A percentile compares a stretch with the other conserved stretches of the same genome.
phyloP scores from a whole-genome alignment of 2,888 invertebrate species.

The Drosophila melanocephala region DNA sequence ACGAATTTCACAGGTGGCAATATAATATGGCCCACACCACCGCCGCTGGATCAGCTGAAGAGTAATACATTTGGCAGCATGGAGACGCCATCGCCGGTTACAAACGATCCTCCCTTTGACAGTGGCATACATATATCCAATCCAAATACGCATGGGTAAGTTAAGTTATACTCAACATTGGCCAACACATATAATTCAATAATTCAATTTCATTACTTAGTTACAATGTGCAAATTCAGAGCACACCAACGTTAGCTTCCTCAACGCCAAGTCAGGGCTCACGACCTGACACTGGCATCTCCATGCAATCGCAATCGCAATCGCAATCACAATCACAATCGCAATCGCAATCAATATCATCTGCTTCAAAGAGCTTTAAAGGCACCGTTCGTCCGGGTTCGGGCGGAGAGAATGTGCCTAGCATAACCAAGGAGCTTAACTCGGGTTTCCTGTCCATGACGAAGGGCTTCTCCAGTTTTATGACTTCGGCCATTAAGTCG shows the following conservation, averaged over 20 bases:
- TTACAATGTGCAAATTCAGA: constrained; percentile 85
- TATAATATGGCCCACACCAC: constrained; percentile 84
- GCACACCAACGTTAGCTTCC: constrained; percentile 82
- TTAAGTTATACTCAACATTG: not conserved
- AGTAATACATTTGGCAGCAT: constrained; percentile 84
- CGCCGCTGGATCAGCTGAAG: constrained; percentile 83
- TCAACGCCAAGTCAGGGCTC: constrained; percentile 81
- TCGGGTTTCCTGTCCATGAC: constrained; percentile 91
- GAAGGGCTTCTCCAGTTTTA: constrained; percentile 92
- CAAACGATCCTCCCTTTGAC: constrained; percentile 83
- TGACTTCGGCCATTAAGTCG: constrained; percentile 92
- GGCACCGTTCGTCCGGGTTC: constrained; percentile 72
- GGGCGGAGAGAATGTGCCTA: constrained; percentile 67
- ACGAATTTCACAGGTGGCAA: constrained; percentile 80
- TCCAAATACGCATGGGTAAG: constrained; percentile 85
- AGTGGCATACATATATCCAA: constrained; percentile 82
- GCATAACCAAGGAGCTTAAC: constrained; percentile 86
- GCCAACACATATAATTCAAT: not conserved
- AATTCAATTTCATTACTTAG: constrained; percentile 51
- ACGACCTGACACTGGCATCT: constrained; percentile 82
- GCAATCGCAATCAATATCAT: constrained; percentile 72
- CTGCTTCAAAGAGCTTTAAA: constrained; percentile 84
- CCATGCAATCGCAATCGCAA: constrained; percentile 77
- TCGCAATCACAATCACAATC: constrained; percentile 42
- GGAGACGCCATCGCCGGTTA: constrained; percentile 85